A percentile compares a stretch with the other conserved stretches of the same genome.
phyloP scores from a whole-genome alignment of 2,797 vertebrate species.

The Gymnoscopelus microlampas region DNA sequence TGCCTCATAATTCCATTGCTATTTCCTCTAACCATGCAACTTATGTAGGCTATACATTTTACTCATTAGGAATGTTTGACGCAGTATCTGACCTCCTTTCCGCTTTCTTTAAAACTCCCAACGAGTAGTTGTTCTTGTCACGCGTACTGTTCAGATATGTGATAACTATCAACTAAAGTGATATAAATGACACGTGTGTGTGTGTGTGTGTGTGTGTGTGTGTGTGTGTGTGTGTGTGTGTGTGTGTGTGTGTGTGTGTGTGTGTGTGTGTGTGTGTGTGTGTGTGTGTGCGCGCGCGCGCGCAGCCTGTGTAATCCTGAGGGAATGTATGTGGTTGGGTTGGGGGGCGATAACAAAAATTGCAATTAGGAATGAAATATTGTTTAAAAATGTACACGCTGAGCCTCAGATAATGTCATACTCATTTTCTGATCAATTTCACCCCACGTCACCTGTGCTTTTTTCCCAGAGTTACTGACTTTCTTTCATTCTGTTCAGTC shows the following conservation, averaged over 20 bases:
- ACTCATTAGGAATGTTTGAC: too few relatives aligned
- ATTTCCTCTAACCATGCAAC: too few relatives aligned
- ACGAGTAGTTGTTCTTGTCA: too few relatives aligned
- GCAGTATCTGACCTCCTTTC: too few relatives aligned
- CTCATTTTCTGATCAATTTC: conserved; percentile 41
- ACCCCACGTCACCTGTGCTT: conserved; percentile 22
- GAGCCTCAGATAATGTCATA: conserved; percentile 36
- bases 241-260: conserved; percentile 4
- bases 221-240: not conserved
- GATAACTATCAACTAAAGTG: too few relatives aligned
- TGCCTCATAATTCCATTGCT: too few relatives aligned
- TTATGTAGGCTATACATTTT: too few relatives aligned
- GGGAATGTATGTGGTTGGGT: not conserved
- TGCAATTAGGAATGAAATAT: not conserved
- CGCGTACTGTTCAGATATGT: too few relatives aligned
- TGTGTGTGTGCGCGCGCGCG: not conserved
- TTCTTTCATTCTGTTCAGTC: conserved; percentile 33
- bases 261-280: not conserved
- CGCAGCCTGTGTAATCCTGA: not conserved
- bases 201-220: too few relatives aligned
- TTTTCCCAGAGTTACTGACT: conserved; percentile 6
- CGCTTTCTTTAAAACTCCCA: too few relatives aligned
- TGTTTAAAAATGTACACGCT: conserved; percentile 9
- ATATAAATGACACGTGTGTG: too few relatives aligned
- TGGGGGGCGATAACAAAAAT: not conserved